A percentile compares a stretch with the other conserved stretches of the same genome.
Evolutionary conservation across 2,113 vertebrate genomes (phyloP).

Genomic region (Gila orcuttii): DNA sequence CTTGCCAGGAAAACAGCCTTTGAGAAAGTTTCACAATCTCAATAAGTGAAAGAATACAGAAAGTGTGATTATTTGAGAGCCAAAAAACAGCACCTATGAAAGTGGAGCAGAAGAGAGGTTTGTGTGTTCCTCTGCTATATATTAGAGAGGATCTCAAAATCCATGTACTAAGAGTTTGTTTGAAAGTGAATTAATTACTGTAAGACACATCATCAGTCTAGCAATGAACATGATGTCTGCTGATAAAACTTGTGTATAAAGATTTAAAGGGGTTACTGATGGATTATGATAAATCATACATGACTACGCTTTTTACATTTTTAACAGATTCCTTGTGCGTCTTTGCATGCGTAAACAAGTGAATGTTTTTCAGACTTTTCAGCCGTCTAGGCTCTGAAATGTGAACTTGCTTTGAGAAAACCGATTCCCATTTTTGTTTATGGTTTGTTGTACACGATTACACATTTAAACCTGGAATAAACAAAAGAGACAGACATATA

Average conservation of each 20-base stretch:
- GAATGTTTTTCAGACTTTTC: conserved; percentile 5
- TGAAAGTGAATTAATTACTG: conserved; percentile 21
- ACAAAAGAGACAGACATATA: too few relatives aligned
- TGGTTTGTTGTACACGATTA: too few relatives aligned
- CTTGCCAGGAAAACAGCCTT: conserved; percentile 27
- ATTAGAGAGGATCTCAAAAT: background rate
- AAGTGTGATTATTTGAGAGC: background rate
- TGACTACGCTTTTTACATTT: conserved; percentile 12
- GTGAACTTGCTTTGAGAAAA: background rate
- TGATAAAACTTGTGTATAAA: background rate
- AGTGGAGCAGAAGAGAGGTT: background rate
- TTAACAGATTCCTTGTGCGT: background rate
- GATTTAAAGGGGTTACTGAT: background rate
- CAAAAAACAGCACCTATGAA: background rate
- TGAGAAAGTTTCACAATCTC: background rate
- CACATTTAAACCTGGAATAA: too few relatives aligned
- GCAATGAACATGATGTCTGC: background rate
- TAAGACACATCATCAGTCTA: conserved; percentile 17
- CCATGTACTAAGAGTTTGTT: conserved; percentile 9
- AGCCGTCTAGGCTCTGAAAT: background rate
- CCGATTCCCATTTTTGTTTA: too few relatives aligned
- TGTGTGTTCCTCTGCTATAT: background rate
- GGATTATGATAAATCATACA: conserved; percentile 41
- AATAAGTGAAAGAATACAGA: background rate
- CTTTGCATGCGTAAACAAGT: conserved; percentile 21